Evolutionary conservation across 2,888 invertebrate species (phyloP).

Genomic region (Diabrotica balteata): DNA sequence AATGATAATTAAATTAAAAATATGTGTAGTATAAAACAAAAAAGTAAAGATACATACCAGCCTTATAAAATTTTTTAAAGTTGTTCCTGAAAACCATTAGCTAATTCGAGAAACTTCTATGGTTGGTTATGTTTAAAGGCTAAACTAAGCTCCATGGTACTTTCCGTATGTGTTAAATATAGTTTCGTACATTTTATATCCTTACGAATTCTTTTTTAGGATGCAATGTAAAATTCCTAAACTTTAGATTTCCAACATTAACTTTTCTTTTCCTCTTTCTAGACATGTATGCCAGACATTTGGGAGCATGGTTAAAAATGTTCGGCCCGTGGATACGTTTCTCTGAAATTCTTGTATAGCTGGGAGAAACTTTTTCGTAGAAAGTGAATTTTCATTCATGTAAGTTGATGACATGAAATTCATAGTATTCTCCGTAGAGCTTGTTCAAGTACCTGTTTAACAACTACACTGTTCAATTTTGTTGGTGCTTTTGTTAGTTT

Average conservation of each 20-base stretch:
- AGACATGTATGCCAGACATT: conserved; percentile 18
- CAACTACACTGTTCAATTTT: conserved; percentile 17
- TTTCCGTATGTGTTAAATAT: conserved; percentile 15
- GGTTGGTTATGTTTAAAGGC: conserved; percentile 26
- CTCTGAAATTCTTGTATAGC: conserved; percentile 27
- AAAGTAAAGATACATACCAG: background rate
- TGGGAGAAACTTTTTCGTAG: conserved; percentile 30
- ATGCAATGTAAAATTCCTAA: conserved; percentile 27
- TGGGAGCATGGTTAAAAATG: conserved; percentile 4
- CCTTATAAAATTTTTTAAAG: background rate
- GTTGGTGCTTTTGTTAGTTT: conserved; percentile 16
- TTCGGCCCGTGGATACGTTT: background rate
- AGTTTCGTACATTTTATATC: conserved; percentile 9
- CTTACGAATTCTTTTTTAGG: conserved; percentile 1
- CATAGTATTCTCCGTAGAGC: background rate
- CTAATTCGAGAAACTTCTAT: conserved; percentile 18
- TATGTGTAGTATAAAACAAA: too few relatives aligned
- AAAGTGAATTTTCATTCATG: conserved; percentile 34
- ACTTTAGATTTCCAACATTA: conserved; percentile 40
- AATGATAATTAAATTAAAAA: too few relatives aligned
- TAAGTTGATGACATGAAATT: conserved; percentile 25
- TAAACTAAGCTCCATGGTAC: conserved; percentile 42
- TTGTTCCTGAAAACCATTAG: conserved; percentile 4
- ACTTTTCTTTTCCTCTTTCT: conserved; percentile 24
- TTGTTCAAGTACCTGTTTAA: conserved; percentile 33